Evolutionary conservation across 53 echinoderm and acorn worm species (phyloP).

Genomic region (Paelopatides confundens): DNA sequence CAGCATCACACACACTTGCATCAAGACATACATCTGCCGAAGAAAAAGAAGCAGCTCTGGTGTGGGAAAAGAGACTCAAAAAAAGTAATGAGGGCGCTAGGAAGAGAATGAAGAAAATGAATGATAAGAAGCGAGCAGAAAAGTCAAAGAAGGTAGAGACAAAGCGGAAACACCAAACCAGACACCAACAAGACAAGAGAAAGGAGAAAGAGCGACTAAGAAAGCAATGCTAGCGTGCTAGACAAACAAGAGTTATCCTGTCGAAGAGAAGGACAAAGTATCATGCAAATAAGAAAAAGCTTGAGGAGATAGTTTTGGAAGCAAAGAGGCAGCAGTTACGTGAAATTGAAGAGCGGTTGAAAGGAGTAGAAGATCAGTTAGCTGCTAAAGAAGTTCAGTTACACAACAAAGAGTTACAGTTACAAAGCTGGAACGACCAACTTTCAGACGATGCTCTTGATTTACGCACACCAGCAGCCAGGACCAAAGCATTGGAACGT

Average conservation of each 20-base stretch:
- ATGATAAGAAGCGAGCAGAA: constrained; percentile 46
- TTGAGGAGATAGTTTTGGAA: neutral
- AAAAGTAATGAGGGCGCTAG: constrained; percentile 52
- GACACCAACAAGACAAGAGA: constrained; percentile 47
- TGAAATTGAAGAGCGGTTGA: neutral
- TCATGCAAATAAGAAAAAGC: neutral
- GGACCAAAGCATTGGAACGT: neutral
- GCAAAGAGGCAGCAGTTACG: neutral
- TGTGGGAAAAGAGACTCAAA: constrained; percentile 22
- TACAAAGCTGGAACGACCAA: neutral
- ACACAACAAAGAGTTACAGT: neutral
- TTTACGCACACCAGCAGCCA: neutral
- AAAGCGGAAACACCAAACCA: constrained; percentile 33
- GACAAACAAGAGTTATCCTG: constrained; percentile 42
- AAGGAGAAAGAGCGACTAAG: constrained; percentile 52
- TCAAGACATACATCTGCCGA: neutral
- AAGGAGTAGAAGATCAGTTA: neutral
- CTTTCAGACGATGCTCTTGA: neutral
- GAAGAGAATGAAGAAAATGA: constrained; percentile 53
- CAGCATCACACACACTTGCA: neutral
- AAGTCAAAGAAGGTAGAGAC: neutral
- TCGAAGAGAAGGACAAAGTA: constrained; percentile 61
- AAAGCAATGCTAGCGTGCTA: constrained; percentile 56
- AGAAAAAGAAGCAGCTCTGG: neutral
- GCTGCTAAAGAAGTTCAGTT: neutral